Evolutionary conservation across 2,888 invertebrate species (phyloP).

Genomic region (Biston stratarius): DNA sequence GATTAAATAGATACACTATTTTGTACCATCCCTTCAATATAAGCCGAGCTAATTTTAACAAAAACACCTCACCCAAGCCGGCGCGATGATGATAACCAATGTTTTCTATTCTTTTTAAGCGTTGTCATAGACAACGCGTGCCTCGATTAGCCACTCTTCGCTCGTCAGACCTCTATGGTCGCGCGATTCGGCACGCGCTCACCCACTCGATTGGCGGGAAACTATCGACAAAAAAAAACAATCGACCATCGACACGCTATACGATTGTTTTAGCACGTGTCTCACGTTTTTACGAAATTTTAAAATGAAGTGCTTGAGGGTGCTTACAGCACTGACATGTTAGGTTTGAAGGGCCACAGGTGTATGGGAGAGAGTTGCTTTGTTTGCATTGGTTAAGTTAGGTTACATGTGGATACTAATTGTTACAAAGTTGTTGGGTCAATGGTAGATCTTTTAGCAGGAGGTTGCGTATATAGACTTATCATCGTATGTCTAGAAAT

Average conservation of each 20-base stretch:
- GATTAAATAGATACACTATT: too few relatives aligned
- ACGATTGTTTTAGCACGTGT: constrained; percentile 50
- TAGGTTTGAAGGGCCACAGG: constrained; percentile 30
- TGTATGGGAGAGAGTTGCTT: constrained; percentile 21
- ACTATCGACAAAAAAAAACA: constrained; percentile 24
- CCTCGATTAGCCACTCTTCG: constrained; percentile 65
- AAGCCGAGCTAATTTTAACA: too few relatives aligned
- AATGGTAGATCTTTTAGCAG: neutral
- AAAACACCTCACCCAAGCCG: too few relatives aligned
- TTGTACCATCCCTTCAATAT: too few relatives aligned
- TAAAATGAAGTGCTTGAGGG: constrained; percentile 20
- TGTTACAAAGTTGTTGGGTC: neutral
- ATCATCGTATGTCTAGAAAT: too few relatives aligned
- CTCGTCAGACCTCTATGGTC: constrained; percentile 44
- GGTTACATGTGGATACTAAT: too few relatives aligned
- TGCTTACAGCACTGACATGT: neutral
- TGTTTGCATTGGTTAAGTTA: neutral
- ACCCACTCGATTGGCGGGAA: constrained; percentile 44
- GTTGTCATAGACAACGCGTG: constrained; percentile 60
- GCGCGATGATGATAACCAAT: constrained; percentile 42
- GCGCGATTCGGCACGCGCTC: constrained; percentile 54
- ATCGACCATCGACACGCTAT: constrained; percentile 32
- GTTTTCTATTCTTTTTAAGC: constrained; percentile 43
- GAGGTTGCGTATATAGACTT: too few relatives aligned
- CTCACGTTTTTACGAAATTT: constrained; percentile 31